Base-by-base conservation (phyloP, 2,888 invertebrate genomes). In the Amphipyra tragopoginis region DNA sequence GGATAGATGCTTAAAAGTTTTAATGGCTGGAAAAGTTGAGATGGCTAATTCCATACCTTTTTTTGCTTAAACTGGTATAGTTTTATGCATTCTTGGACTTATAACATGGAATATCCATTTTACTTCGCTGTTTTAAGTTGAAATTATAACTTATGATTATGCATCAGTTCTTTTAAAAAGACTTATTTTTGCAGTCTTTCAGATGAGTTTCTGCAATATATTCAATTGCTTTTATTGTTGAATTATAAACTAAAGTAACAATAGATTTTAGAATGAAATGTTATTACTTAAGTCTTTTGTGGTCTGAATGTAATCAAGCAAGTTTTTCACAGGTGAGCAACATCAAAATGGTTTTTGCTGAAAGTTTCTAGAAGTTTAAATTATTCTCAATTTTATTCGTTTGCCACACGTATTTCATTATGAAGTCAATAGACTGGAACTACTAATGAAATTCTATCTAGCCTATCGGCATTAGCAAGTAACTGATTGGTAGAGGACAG, bases 31-130 rank as follows among this genome's bases (percentile, higher is more conserved):
- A 64, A 56, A 68, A 69, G 7, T 40, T 5, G 7, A 58, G 55
- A 33, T 44, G 55, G 51, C 29, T 76, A 42, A 54, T 66, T 65
- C 14, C 7, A 50, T 29, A 34, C 39, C 21, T n/a, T 54, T 15
- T 57, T 66, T 49, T 72, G 40, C 40, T 57, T 53, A 42, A 29
- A 65, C 15, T 59, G 57, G 51, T 21, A 48, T 56, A 65, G 61
- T 62, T 65, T 61, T 47, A 62, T 58, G 15, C 52, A 13, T 38
- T 50, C 36, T 39, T 50, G 6, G 13, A 51, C 56, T 49, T 53
- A 33, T 34, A 39, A 66, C 47, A 73, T 57, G 43, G 43, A 71
- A 68, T 63, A 57, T 50, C 14, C 63, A 68, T 77, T 65, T 44
- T 4, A 36, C 21, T 47, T 67, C 4, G 47, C 62, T 62, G 53